Evolutionary conservation across 2,797 vertebrate species (phyloP).

Genomic region (Amphiprion clarkii): DNA sequence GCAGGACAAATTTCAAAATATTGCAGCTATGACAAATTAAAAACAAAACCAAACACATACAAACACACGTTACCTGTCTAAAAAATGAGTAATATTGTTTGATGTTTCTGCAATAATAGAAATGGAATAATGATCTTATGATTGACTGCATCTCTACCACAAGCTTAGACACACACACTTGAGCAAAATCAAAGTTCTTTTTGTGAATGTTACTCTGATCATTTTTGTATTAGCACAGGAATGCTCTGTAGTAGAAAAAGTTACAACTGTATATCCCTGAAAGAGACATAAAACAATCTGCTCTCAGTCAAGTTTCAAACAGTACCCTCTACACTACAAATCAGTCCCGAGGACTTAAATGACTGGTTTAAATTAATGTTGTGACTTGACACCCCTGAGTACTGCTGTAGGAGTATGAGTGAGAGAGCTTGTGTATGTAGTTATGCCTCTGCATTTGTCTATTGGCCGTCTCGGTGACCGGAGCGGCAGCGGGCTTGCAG

Average conservation of each 20-base stretch:
- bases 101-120: background rate
- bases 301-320: slow-evolving; percentile 61
- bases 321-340: slow-evolving; percentile 55
- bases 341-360: slow-evolving; percentile 74
- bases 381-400: slow-evolving; percentile 75
- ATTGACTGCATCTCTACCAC: slow-evolving; percentile 1
- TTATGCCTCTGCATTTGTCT: slow-evolving; percentile 74
- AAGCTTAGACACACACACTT: background rate
- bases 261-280: slow-evolving; percentile 23
- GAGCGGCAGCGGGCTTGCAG: slow-evolving; percentile 73
- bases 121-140: background rate
- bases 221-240: slow-evolving; percentile 8
- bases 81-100: background rate
- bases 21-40: background rate
- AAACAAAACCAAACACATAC: too few species aligned
- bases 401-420: slow-evolving; percentile 67
- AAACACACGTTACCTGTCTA: too few species aligned
- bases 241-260: slow-evolving; percentile 34
- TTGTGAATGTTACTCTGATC: slow-evolving; percentile 2
- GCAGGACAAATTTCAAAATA: background rate
- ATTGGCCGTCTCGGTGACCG: slow-evolving; percentile 77
- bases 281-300: slow-evolving; percentile 57
- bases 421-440: slow-evolving; percentile 64
- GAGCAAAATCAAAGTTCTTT: slow-evolving; percentile 7
- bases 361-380: slow-evolving; percentile 77